Conservation (phyloP, 2,113 vertebrate genomes). For the Tragelaphus imberbis region DNA sequence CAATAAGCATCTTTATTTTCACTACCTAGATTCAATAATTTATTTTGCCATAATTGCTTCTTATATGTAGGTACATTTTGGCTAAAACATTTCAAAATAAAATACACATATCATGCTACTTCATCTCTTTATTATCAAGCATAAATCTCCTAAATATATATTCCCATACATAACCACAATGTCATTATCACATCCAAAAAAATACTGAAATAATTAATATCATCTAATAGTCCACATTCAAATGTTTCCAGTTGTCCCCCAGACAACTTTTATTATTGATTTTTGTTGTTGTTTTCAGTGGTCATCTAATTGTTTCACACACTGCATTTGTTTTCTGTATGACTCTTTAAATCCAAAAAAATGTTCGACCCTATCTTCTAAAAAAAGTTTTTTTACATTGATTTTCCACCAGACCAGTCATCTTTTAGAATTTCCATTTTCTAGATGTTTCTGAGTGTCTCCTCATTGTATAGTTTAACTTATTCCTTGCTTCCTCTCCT, state of each 20-base stretch:
- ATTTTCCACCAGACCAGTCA: neutral
- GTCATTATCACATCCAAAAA: neutral
- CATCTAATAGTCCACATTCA: neutral
- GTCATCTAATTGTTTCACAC: neutral
- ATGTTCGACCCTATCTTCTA: neutral
- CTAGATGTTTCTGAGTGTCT: neutral
- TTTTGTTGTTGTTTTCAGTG: neutral
- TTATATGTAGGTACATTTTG: neutral
- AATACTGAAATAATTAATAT: neutral
- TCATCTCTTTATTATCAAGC: neutral
- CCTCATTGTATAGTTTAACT: neutral
- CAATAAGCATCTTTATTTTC: neutral
- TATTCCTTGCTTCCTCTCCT: neutral
- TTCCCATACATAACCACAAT: neutral
- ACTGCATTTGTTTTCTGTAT: neutral
- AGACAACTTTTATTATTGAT: neutral
- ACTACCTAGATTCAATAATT: neutral
- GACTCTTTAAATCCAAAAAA: neutral
- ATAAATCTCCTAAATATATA: neutral
- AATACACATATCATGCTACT: neutral
- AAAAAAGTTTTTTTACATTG: neutral
- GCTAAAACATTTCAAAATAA: neutral
- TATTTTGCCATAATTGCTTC: neutral
- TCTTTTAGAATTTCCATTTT: neutral
- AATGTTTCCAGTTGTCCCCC: neutral